Percentiles rank a stretch among this genome's conserved stretches.
Evolutionary conservation across 2,797 vertebrate genomes (phyloP).

Genomic region (Chelidonichthys spinosus): DNA sequence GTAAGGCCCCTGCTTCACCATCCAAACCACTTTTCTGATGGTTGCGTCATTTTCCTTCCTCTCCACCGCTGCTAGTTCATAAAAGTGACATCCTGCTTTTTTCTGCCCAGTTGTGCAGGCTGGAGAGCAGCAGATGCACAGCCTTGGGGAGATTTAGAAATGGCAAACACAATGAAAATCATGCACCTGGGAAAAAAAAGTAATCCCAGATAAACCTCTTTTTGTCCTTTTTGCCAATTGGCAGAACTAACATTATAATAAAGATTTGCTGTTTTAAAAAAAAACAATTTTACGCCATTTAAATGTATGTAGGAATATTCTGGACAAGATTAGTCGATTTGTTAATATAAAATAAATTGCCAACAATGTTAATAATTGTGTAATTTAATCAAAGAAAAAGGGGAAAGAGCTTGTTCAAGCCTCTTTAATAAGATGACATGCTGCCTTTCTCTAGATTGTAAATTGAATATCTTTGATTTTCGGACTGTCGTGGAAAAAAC

Average conservation of each 20-base stretch:
- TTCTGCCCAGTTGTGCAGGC: constrained; percentile 56
- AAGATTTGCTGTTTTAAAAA: too few relatives aligned
- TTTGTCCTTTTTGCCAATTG: constrained; percentile 9
- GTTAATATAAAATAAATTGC: not conserved
- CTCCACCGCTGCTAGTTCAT: constrained; percentile 68
- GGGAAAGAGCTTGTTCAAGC: not conserved
- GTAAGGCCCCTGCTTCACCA: constrained; percentile 68
- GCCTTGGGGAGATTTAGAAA: constrained; percentile 78
- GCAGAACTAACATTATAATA: constrained; percentile 21
- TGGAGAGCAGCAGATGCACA: constrained; percentile 78
- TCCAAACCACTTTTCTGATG: constrained; percentile 65
- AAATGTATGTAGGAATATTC: not conserved
- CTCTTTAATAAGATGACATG: not conserved
- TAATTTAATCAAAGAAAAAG: not conserved
- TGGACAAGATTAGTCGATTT: not conserved
- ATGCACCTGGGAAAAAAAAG: constrained; percentile 63
- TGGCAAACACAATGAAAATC: constrained; percentile 84
- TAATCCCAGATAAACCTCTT: constrained; percentile 36
- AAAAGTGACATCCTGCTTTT: constrained; percentile 79
- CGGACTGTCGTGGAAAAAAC: not conserved
- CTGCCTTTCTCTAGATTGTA: not conserved
- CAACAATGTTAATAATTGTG: not conserved
- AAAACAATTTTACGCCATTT: constrained; percentile 29
- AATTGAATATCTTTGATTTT: not conserved
- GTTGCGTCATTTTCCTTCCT: constrained; percentile 77